phyloP scores from a whole-genome alignment of 1,140 invertebrate species.

The Drosophila neocordata region DNA sequence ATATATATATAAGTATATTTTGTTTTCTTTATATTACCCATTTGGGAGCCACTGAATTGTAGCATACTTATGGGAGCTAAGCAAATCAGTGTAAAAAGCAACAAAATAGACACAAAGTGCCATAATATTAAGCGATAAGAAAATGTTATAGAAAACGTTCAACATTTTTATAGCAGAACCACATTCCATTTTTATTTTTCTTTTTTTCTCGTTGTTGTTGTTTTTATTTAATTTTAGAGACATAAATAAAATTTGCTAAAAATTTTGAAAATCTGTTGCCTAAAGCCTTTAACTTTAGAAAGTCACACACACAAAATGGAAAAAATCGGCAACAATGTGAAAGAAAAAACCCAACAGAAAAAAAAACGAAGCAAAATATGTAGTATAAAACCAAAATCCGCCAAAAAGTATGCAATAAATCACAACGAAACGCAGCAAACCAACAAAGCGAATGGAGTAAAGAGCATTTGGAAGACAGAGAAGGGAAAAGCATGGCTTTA shows the following conservation, averaged over 20 bases:
- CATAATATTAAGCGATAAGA: not conserved
- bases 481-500: constrained; percentile 4
- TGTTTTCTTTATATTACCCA: constrained; percentile 36
- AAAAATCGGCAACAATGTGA: constrained; percentile 31
- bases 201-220: not conserved
- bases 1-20: too few species aligned
- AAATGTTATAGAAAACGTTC: not conserved
- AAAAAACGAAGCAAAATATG: constrained; percentile 20
- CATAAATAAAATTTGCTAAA: constrained; percentile 4
- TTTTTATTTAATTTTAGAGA: not conserved
- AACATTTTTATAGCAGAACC: not conserved
- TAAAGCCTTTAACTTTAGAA: constrained; percentile 10
- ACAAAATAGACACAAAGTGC: not conserved
- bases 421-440: constrained; percentile 51
- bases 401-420: constrained; percentile 66
- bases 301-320: constrained; percentile 31
- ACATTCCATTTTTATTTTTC: not conserved
- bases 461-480: constrained; percentile 1
- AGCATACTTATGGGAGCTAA: not conserved
- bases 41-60: constrained; percentile 2
- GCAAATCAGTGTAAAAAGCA: not conserved
- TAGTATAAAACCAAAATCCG: constrained; percentile 58
- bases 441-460: constrained; percentile 32
- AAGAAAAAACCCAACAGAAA: constrained; percentile 18
- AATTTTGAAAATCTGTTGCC: constrained; percentile 1